phyloP scores from a whole-genome alignment of 2,113 vertebrate genomes.

The Pitta sordida region DNA sequence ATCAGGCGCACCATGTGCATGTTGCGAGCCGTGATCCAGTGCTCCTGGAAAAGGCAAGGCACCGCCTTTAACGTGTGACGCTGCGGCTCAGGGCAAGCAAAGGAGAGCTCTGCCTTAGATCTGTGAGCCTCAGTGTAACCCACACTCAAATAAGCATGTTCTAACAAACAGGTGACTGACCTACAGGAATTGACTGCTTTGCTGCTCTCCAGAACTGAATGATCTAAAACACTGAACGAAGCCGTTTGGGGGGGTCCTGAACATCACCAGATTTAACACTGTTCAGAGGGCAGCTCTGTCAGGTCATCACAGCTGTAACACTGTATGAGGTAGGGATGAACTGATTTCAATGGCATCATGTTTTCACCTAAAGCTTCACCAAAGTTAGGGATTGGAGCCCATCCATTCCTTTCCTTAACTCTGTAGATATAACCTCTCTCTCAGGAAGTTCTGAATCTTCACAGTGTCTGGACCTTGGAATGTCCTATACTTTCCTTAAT shows the following conservation, averaged over 20 bases:
- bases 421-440: neutral
- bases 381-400: neutral
- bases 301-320: neutral
- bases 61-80: neutral
- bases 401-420: neutral
- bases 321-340: neutral
- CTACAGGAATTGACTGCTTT: neutral
- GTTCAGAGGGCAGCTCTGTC: neutral
- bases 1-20: conserved; percentile 77
- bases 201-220: neutral
- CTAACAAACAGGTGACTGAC: neutral
- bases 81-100: neutral
- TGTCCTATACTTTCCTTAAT: neutral
- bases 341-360: neutral
- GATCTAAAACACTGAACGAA: neutral
- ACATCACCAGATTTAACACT: neutral
- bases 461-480: neutral
- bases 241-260: neutral
- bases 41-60: conserved; percentile 74
- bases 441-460: neutral
- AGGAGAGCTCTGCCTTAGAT: neutral
- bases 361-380: neutral
- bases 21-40: conserved; percentile 79
- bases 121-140: neutral
- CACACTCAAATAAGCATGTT: neutral